Evolutionary conservation across 2,113 vertebrate species (phyloP), one percentile per base, ranked within the genome.

Genomic region (Vireo altiloquus): DNA sequence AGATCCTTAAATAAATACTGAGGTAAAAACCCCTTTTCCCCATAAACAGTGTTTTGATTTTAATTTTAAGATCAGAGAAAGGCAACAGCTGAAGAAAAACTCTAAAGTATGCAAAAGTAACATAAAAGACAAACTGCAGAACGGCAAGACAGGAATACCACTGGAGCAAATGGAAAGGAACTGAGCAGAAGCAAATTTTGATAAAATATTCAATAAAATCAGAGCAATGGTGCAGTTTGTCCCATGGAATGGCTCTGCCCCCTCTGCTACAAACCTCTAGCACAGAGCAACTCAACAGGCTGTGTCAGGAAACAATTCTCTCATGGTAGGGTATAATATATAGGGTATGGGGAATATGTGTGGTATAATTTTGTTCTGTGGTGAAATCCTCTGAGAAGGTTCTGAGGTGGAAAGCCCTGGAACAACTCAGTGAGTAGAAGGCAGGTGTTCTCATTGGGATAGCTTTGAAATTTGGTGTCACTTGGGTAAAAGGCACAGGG

Each of bases 111-210:
- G 15, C 8, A 33, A 83, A 77, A 65, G 11, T 44, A 69, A 24
- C 6, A 14, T 15, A 65, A 44, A 50, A 33, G 22, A 59, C 21
- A 33, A 69, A 63, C 22, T 14, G 33, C 39, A 61, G 37, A 72
- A 40, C 19, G 47, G 37, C 15, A 60, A 72, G 80, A 15, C 4
- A 40, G 24, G 12, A 66, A 20, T 35, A 31, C 7, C 11, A 46
- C 17, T 47, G 16, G 27, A 64, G 15, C 24, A 74, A 68, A 37
- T 44, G 6, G 18, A 44, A 71, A 37, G 8, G 46, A 87, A 83
- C 5, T 0, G 0, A 49, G 11, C 11, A 72, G 74, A 87, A 37
- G 8, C 50, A 72, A 53, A 54, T 13, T 5, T n/a, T 35, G 4
- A 35, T 54, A 24, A 63, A 95, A 68, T 19, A 46, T 24, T 7